phyloP scores from a whole-genome alignment of 2,797 vertebrate genomes.

The Heterohyrax brucei region DNA sequence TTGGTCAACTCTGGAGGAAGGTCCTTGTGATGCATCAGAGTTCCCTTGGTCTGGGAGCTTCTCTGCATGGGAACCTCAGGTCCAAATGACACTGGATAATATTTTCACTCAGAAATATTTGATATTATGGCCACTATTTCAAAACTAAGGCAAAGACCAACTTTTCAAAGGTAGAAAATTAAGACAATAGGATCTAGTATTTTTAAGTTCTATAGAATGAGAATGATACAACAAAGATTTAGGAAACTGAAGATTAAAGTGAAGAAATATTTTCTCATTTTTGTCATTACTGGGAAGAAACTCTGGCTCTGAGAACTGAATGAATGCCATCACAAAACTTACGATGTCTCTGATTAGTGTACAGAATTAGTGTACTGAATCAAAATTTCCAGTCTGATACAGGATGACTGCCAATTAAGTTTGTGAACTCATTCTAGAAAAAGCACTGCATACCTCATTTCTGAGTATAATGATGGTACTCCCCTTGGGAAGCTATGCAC shows the following conservation, averaged over 20 bases:
- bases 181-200: not conserved
- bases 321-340: not conserved
- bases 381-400: not conserved
- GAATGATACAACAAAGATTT: conserved; percentile 5
- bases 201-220: conserved; percentile 7
- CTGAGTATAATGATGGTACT: no score
- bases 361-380: not conserved
- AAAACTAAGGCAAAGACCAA: not conserved
- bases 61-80: no score
- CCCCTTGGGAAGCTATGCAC: no score
- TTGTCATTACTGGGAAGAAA: not conserved
- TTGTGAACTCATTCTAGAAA: no score
- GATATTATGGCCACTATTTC: not conserved
- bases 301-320: not conserved
- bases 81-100: not conserved
- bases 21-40: no score
- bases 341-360: not conserved
- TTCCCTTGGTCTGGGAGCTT: no score
- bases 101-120: not conserved
- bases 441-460: no score
- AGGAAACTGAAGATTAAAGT: not conserved
- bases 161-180: conserved; percentile 17
- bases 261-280: not conserved
- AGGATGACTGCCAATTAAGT: no score
- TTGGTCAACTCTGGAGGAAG: no score